These are phyloP conservation scores for Nycticorax nycticorax DNA, from an alignment of 2,113 vertebrate species.

Conservation along the genomic window DNA sequence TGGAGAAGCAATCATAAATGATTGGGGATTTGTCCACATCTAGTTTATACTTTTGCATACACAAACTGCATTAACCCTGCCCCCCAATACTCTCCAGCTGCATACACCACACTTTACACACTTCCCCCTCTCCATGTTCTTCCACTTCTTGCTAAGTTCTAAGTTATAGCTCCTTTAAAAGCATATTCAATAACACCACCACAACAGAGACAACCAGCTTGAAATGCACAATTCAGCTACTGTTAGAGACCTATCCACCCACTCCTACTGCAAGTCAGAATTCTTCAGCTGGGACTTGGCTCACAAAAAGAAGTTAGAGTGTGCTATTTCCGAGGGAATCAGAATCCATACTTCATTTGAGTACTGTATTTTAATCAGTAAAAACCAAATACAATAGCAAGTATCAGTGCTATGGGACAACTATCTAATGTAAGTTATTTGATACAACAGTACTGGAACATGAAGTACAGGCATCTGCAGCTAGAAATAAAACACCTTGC, in stretches of 20 bases:
- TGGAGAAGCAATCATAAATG: not conserved
- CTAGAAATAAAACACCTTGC: not conserved
- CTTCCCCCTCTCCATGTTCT: not conserved
- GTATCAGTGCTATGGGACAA: not conserved
- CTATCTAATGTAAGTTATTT: not conserved
- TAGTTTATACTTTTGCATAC: not conserved
- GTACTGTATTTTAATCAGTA: not conserved
- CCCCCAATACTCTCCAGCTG: not conserved
- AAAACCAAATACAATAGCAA: not conserved
- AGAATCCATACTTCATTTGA: not conserved
- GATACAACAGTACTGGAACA: not conserved
- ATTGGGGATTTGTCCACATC: not conserved
- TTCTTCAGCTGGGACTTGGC: not conserved
- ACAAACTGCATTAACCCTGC: not conserved
- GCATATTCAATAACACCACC: not conserved
- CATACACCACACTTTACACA: too few relatives aligned
- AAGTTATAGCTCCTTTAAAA: not conserved
- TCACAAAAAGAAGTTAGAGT: not conserved
- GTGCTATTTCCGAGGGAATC: not conserved
- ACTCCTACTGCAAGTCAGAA: not conserved
- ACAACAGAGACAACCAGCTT: not conserved
- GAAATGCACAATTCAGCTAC: accelerated
- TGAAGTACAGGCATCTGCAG: not conserved
- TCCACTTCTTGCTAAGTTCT: not conserved
- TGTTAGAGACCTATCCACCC: not conserved